Conservation (phyloP, 2,113 vertebrate genomes). For the Plectropomus leopardus region DNA sequence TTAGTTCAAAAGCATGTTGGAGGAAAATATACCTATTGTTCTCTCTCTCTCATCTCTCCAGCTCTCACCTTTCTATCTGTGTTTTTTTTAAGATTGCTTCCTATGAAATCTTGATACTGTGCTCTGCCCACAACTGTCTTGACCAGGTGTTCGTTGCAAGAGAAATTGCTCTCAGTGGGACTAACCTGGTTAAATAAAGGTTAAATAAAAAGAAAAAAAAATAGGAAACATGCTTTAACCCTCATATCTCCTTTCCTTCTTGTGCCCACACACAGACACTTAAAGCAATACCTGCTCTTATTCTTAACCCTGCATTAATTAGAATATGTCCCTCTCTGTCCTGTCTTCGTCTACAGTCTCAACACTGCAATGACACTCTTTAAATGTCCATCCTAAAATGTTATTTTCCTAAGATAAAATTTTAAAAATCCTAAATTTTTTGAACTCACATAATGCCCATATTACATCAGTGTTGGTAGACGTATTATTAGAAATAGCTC, state of each 20-base stretch:
- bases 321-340: background rate
- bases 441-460: background rate
- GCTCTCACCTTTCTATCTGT: background rate
- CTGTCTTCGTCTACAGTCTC: background rate
- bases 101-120: constrained; percentile 53
- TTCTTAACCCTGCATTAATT: background rate
- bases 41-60: background rate
- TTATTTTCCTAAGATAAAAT: background rate
- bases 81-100: background rate
- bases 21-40: background rate
- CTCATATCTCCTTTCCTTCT: background rate
- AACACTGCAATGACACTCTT: background rate
- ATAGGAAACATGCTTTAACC: constrained; percentile 10
- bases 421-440: background rate
- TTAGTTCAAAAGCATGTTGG: background rate
- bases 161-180: constrained; percentile 70
- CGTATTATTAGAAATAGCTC: background rate
- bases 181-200: constrained; percentile 72
- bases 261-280: constrained; percentile 9
- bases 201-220: constrained; percentile 54
- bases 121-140: constrained; percentile 44
- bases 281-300: background rate
- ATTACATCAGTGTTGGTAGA: background rate
- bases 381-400: background rate
- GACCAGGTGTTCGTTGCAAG: constrained; percentile 58